Evolutionary conservation across 2,113 vertebrate genomes (phyloP).

Genomic region (Abramis brama): DNA sequence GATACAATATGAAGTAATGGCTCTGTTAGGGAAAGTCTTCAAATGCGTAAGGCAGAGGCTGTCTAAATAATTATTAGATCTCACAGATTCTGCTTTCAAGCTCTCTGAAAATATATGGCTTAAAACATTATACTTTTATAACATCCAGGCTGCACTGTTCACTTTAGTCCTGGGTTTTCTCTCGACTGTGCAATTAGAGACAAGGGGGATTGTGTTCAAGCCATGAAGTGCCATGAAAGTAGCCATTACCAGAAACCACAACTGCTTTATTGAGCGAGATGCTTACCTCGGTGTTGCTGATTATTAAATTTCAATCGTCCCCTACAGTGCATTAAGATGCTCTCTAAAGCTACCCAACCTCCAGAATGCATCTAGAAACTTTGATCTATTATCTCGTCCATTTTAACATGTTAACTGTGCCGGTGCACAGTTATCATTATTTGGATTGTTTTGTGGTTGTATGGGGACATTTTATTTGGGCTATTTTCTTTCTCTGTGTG

Average conservation of each 20-base stretch:
- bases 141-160: background rate
- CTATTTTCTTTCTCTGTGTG: background rate
- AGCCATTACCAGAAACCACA: constrained; percentile 34
- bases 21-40: constrained; percentile 55
- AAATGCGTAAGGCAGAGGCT: constrained; percentile 34
- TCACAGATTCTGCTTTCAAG: constrained; percentile 25
- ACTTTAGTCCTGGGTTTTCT: constrained; percentile 4
- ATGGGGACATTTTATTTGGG: background rate
- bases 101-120: constrained; percentile 9
- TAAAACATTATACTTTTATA: constrained; percentile 24
- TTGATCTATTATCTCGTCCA: background rate
- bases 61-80: constrained; percentile 16
- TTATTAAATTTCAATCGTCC: constrained; percentile 27
- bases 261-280: constrained; percentile 37
- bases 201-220: constrained; percentile 30
- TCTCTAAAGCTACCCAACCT: constrained; percentile 11
- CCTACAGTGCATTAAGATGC: constrained; percentile 19
- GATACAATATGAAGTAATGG: constrained; percentile 58
- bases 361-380: constrained; percentile 19
- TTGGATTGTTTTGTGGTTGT: background rate
- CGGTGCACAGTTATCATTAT: background rate
- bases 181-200: constrained; percentile 21
- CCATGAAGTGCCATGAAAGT: constrained; percentile 19
- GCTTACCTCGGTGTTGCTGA: constrained; percentile 1
- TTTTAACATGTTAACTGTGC: background rate